Evolutionary conservation across 2,888 invertebrate species (phyloP).

Genomic region (Tiliacea aurago): DNA sequence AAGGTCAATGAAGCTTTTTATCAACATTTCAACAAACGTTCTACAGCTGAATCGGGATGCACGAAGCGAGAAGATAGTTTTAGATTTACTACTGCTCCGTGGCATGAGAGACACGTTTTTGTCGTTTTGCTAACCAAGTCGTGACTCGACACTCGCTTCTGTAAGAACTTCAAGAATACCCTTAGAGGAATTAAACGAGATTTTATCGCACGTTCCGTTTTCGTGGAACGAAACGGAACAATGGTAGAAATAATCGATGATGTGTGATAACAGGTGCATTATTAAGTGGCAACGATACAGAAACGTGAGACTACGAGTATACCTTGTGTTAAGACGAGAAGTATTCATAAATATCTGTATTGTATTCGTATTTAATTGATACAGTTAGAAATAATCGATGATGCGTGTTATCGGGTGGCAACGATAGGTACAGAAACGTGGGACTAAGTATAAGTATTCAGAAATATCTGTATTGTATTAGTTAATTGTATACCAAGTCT

Average conservation of each 20-base stretch:
- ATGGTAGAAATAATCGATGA: conserved; percentile 51
- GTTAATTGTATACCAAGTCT: not conserved
- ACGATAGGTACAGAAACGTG: too few species aligned
- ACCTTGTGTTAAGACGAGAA: conserved; percentile 8
- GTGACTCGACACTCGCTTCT: conserved; percentile 50
- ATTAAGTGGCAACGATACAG: conserved; percentile 42
- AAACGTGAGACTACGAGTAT: conserved; percentile 42
- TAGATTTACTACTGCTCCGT: conserved; percentile 28
- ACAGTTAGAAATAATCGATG: too few species aligned
- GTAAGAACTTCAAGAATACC: conserved; percentile 37
- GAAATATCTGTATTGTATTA: conserved; percentile 1
- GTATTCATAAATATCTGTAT: conserved; percentile 8
- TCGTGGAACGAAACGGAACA: conserved; percentile 52
- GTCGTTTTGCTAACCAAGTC: conserved; percentile 54
- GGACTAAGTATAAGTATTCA: not conserved
- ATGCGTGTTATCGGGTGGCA: too few species aligned
- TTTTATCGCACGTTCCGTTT: conserved; percentile 48
- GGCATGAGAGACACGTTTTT: conserved; percentile 33
- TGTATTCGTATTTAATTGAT: not conserved
- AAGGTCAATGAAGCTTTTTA: conserved; percentile 22
- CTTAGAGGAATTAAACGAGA: conserved; percentile 35
- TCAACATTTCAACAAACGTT: conserved; percentile 23
- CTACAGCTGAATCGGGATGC: conserved; percentile 23
- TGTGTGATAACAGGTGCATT: conserved; percentile 52
- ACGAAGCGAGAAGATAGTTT: conserved; percentile 39